Evolutionary conservation across 2,888 invertebrate species (phyloP), one percentile per base, ranked within the genome.

Genomic region (Ophioninae sp.): DNA sequence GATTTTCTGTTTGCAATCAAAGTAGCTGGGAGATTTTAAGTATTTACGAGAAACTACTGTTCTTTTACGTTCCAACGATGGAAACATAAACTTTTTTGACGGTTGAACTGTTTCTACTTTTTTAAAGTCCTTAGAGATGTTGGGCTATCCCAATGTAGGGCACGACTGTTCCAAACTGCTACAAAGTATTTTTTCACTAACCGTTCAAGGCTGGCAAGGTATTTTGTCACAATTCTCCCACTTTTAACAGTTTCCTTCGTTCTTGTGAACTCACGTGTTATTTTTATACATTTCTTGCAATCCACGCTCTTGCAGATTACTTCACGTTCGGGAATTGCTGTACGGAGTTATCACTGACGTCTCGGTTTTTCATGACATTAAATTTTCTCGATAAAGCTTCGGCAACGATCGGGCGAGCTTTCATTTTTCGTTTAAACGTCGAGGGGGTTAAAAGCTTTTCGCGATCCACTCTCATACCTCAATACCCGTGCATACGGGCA

Each of bases 321-420:
- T 78, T 81, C 64, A 65, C 77, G 73, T 69, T 73, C 74, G 67
- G 70, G 74, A 80, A 77, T 75, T 81, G 80, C 77, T 70, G 67
- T 56, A 61, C 61, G 64, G 64, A 37, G 81, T 80, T 83, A 78
- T 81, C 77, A 72, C 39, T 50, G 81, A 59, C 73, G 64, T 77
- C 37, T 44, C 80, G 69, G 78, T 81, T 83, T 81, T 81, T 81
- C 83, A 59, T 69, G 68, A 64, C 74, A 37, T 74, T 81, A 78
- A 83, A 83, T 81, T 81, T 81, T 78, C 74, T 37, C 61, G 81
- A 83, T 83, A 83, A 81, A 79, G 74, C 62, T 65, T 72, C 62
- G 70, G 68, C 73, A 21, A 81, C 73, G 83, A 83, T 37, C 74
- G 69, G 74, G 65, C 69, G 67, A 83, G 64, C 75, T 75, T 81